These are phyloP conservation scores for Eupithecia subfuscata DNA, from an alignment of 2,888 invertebrate genomes.

Conservation along the genomic window DNA sequence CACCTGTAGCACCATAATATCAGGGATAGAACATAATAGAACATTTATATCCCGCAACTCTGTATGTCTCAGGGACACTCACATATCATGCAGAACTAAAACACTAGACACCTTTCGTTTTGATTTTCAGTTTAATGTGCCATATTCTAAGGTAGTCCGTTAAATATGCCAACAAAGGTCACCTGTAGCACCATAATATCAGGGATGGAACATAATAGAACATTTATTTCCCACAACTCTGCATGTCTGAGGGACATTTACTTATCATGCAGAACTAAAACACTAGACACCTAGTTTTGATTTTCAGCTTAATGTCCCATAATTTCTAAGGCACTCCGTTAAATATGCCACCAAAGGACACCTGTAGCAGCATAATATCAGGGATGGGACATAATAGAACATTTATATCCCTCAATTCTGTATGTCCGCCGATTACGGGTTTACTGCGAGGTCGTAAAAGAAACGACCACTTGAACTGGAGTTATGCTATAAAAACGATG, in stretches of 20 bases:
- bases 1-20: slow-evolving; percentile 9
- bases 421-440: slow-evolving; percentile 59
- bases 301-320: neutral
- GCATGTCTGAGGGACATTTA: slow-evolving; percentile 39
- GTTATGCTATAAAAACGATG: slow-evolving; percentile 49
- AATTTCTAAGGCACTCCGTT: neutral
- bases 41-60: slow-evolving; percentile 51
- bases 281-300: neutral
- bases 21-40: neutral
- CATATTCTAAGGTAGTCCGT: too few species aligned
- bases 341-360: neutral
- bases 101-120: neutral
- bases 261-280: too few species aligned
- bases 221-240: slow-evolving; percentile 51
- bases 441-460: slow-evolving; percentile 59
- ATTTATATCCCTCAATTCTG: slow-evolving; percentile 52
- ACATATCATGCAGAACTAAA: too few species aligned
- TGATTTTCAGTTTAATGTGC: too few species aligned
- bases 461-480: slow-evolving; percentile 47
- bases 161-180: neutral
- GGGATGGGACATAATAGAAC: slow-evolving; percentile 13
- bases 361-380: slow-evolving; percentile 8
- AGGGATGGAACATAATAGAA: slow-evolving; percentile 6
- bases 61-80: slow-evolving; percentile 39
- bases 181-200: slow-evolving; percentile 7